Base-by-base conservation (phyloP, 2,113 vertebrate genomes). In the Heliornis fulica region DNA sequence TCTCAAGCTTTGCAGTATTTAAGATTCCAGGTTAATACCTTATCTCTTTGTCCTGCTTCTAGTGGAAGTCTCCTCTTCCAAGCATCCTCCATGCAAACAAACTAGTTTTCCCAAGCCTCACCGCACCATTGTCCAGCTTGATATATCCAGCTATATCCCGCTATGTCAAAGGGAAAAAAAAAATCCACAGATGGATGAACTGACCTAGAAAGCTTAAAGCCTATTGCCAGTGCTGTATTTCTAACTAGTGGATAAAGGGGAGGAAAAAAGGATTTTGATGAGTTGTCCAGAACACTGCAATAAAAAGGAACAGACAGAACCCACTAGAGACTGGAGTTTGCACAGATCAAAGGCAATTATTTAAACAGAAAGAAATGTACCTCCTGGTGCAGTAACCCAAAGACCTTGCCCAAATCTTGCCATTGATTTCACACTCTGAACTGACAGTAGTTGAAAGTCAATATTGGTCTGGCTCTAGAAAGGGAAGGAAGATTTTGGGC, bases 381-480 rank as follows among this genome's bases (percentile, higher is more conserved):
- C 43, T 79, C 29, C 38, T 88, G 23, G 20, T 71, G 41, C 41
- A 82, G 34, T 71, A 92, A 60, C 26, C 46, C 75, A 50, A 78
- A 82, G 54, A 38, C n/a, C n/a, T 77, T 82, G 50, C 64, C 74
- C 64, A 82, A 79, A 89, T 83, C 75, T 38, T 83, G 43, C 11
- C 63, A 46, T 72, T 83, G 76, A 80, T 95, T 72, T 90, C 63
- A 69, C 26, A 15, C 28, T 80, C 83, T 83, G 72, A 87, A 45
- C 45, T 92, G 76, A 48, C 66, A 92, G 83, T 43, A 81, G 16
- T 70, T 89, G 59, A 92, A 92, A 81, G 50, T 80, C 72, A 77
- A 5, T 83, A 63, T 72, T 81, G 48, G 29, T 83, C 53, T 76
- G 45, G 60, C 48, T 90, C 79, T 69, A 64, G 75, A 90, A 92